Percentiles rank a stretch among this genome's conserved stretches.
Conservation (phyloP, 2,888 invertebrate species). For the Andrena bicolor region DNA sequence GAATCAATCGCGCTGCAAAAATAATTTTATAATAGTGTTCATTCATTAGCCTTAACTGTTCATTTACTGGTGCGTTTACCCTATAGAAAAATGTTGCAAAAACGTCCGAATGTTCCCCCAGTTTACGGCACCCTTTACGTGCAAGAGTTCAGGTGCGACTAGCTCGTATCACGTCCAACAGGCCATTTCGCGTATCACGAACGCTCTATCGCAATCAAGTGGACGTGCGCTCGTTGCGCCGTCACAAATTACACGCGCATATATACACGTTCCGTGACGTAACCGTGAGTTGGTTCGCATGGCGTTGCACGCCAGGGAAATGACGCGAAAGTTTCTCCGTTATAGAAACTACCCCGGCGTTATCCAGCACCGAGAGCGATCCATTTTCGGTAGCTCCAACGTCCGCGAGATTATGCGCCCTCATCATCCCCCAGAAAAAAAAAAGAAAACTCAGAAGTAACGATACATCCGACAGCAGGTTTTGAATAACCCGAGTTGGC, state of each 20-base stretch:
- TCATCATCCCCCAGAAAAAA: too few relatives aligned
- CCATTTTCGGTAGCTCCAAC: not conserved
- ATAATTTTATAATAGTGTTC: too few relatives aligned
- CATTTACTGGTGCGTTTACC: too few relatives aligned
- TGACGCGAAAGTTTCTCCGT: not conserved
- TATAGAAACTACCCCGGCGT: not conserved
- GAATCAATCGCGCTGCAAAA: too few relatives aligned
- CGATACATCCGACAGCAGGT: too few relatives aligned
- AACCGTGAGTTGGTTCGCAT: not conserved
- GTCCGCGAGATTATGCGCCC: not conserved
- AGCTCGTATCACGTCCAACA: not conserved
- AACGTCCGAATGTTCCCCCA: too few relatives aligned
- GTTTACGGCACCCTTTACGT: not conserved
- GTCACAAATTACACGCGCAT: not conserved
- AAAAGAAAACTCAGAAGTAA: too few relatives aligned
- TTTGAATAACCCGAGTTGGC: too few relatives aligned
- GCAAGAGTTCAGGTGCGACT: not conserved
- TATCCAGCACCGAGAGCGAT: not conserved
- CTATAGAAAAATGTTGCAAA: too few relatives aligned
- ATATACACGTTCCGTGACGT: not conserved
- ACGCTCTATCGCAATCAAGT: not conserved
- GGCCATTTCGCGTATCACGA: not conserved
- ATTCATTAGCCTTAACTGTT: too few relatives aligned
- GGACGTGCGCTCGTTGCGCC: not conserved
- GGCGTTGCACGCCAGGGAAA: not conserved